Evolutionary conservation across 2,888 invertebrate genomes (phyloP).

Genomic region (Ischnus inquisitorius): DNA sequence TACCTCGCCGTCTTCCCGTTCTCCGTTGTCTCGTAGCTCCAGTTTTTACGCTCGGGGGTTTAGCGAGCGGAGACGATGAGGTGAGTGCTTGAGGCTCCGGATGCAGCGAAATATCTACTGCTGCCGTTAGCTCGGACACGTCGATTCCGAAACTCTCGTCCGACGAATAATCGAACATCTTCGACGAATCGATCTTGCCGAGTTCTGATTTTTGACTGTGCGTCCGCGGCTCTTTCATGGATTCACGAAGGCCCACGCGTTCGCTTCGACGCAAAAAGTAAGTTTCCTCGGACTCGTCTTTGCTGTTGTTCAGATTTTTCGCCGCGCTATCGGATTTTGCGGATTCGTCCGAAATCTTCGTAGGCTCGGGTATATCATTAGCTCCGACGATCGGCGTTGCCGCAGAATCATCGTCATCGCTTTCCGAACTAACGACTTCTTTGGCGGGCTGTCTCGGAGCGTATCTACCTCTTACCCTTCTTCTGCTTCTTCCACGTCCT

Average conservation of each 20-base stretch:
- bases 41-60: conserved; percentile 32
- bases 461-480: conserved; percentile 45
- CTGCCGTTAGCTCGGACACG: conserved; percentile 78
- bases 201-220: conserved; percentile 80
- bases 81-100: conserved; percentile 71
- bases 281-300: conserved; percentile 67
- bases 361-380: conserved; percentile 26
- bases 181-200: conserved; percentile 77
- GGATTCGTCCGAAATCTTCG: conserved; percentile 40
- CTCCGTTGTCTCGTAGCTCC: conserved; percentile 41
- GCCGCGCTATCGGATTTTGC: conserved; percentile 18
- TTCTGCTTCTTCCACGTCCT: conserved; percentile 8
- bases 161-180: conserved; percentile 81
- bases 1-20: conserved; percentile 53
- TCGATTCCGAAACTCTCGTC: conserved; percentile 83
- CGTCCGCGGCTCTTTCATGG: conserved; percentile 74
- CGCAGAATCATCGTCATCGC: conserved; percentile 77
- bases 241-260: conserved; percentile 74
- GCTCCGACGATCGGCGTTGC: conserved; percentile 65
- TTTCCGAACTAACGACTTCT: conserved; percentile 75
- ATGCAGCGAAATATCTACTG: conserved; percentile 80
- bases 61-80: conserved; percentile 48
- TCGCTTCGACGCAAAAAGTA: conserved; percentile 74
- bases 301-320: conserved; percentile 59
- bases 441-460: conserved; percentile 61